Evolutionary conservation across 2,113 vertebrate genomes (phyloP).

Genomic region (Centropus unirufus): DNA sequence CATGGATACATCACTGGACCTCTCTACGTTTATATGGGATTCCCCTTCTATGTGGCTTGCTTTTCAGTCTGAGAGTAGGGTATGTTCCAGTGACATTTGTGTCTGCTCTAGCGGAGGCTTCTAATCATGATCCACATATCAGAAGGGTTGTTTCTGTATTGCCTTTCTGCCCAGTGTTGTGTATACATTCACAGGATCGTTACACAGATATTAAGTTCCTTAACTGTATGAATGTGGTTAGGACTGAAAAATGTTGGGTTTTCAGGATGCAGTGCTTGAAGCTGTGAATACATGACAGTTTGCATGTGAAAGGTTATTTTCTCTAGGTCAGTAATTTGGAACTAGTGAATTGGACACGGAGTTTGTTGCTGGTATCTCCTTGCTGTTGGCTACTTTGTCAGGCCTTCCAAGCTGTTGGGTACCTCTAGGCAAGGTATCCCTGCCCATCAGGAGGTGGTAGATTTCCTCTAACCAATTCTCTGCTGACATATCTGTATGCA

Average conservation of each 20-base stretch:
- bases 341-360: neutral
- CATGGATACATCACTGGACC: neutral
- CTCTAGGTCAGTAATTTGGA: neutral
- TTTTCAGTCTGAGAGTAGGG: neutral
- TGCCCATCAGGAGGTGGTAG: neutral
- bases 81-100: neutral
- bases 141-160: neutral
- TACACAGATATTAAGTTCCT: neutral
- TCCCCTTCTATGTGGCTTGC: neutral
- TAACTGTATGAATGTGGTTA: neutral
- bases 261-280: neutral
- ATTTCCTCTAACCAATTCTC: neutral
- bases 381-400: neutral
- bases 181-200: neutral
- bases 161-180: neutral
- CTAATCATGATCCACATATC: neutral
- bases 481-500: neutral
- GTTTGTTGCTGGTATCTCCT: neutral
- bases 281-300: neutral
- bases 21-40: fast-evolving
- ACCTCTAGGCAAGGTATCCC: neutral
- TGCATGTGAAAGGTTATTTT: neutral
- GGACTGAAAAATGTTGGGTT: neutral
- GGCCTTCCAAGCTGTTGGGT: neutral
- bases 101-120: neutral